Base-by-base conservation (phyloP, 2,888 invertebrate genomes). In the Thymelicus acteon region DNA sequence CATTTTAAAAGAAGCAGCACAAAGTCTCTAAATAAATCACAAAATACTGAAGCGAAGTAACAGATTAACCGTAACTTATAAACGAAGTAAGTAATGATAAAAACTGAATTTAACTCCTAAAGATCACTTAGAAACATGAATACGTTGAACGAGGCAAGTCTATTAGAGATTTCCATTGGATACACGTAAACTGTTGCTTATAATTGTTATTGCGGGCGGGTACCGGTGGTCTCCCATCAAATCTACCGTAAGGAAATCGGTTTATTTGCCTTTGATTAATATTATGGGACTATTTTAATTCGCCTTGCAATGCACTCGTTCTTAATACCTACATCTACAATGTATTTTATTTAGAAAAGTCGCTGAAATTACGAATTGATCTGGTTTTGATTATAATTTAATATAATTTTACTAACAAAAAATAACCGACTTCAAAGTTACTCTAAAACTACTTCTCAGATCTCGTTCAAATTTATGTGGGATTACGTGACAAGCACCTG, bases 191-290 rank as follows among this genome's bases (percentile, higher is more conserved):
- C 37, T 58, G 58, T 58, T 58, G 37, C n/a, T 37, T 58, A 58
- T 58, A 58, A 58, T 58, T 58, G 58, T 58, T 58, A 58, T 58
- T 58, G 58, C 58, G 58, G 8, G 6, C 13, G 39, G n/a, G 58
- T 58, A 58, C 58, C 58, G 58, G 58, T 58, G 58, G 58, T 58
- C 58, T 58, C 37, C n/a, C 58, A 58, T 58, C 58, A 39, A 13
- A n/a, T 7, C 0, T 12, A 12, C 37, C n/a, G 19, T 58, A 58
- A 58, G 39, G 58, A 58, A 58, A 39, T 58, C 39, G 39, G 39
- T 39, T 58, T 58, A 58, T 39, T 39, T 39, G 7, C 58, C 58
- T 39, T 39, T 58, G 58, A 58, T 58, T 58, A 58, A 58, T n/a
- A 7, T 58, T 58, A 58, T 58, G 37, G 39, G 54, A 4, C 39